A percentile compares a stretch with the other conserved stretches of the same genome.
Evolutionary conservation across 2,113 vertebrate species (phyloP).

Genomic region (Oceanodroma tethys): DNA sequence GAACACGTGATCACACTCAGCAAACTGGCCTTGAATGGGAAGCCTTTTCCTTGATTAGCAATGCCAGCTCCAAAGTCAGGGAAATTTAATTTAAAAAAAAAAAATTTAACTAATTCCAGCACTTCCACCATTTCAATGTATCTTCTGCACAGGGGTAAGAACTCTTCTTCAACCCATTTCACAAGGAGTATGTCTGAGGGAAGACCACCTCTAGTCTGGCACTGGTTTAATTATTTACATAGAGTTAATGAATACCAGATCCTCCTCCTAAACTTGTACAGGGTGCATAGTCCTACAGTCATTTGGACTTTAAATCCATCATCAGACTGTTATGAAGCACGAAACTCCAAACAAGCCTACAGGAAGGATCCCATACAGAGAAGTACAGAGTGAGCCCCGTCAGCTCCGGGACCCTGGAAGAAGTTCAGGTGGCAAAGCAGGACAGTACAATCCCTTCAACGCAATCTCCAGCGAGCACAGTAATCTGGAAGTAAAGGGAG

Average conservation of each 20-base stretch:
- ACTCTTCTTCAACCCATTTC: neutral
- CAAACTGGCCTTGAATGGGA: neutral
- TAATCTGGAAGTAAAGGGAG: neutral
- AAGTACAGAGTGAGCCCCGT: rapidly evolving
- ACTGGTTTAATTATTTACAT: constrained; percentile 63
- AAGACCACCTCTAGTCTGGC: neutral
- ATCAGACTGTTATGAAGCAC: neutral
- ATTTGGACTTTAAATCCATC: constrained; percentile 53
- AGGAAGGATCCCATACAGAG: neutral
- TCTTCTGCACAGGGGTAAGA: neutral
- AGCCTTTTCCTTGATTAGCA: neutral
- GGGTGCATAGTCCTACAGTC: constrained; percentile 50
- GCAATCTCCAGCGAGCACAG: neutral
- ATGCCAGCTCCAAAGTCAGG: neutral
- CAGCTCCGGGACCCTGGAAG: neutral
- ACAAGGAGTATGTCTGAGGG: neutral
- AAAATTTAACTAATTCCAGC: neutral
- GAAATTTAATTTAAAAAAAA: neutral
- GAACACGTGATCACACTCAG: neutral
- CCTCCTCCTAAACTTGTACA: constrained; percentile 30
- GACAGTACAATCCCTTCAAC: neutral
- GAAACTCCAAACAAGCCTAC: neutral
- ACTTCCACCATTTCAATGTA: rapidly evolving
- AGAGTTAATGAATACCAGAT: constrained; percentile 57
- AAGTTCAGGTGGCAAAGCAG: neutral